phyloP scores from a whole-genome alignment of 2,113 vertebrate genomes.

The Cyanocitta stelleri region DNA sequence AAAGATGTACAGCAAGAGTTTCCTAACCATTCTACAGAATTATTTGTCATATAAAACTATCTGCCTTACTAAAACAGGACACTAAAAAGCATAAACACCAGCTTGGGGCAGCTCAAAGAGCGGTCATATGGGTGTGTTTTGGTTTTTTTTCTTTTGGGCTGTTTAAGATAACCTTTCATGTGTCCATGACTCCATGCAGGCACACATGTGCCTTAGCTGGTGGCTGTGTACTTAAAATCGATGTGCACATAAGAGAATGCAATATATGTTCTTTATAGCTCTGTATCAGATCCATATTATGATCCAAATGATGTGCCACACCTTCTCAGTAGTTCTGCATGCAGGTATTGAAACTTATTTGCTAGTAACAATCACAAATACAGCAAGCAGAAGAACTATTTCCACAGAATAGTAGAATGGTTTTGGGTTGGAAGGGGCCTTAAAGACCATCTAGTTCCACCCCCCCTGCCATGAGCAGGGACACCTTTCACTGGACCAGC shows the following conservation, averaged over 20 bases:
- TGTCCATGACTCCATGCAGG: neutral
- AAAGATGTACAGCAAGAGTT: neutral
- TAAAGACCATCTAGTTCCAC: neutral
- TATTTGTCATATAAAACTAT: neutral
- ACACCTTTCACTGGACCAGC: neutral
- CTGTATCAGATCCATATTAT: neutral
- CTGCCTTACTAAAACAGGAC: neutral
- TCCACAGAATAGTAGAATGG: neutral
- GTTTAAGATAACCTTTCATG: neutral
- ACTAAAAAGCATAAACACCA: neutral
- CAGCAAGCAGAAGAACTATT: neutral
- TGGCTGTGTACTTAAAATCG: neutral
- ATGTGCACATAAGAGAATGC: neutral
- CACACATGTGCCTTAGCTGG: neutral
- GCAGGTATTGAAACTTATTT: neutral
- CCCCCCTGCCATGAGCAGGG: rapidly evolving
- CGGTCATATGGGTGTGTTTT: neutral
- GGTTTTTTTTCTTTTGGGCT: neutral
- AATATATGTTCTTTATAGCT: neutral
- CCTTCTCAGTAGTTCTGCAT: neutral
- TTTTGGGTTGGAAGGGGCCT: neutral
- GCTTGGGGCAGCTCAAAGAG: neutral
- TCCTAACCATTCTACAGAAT: neutral
- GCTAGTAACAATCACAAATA: neutral
- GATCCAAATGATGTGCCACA: neutral